Conservation (phyloP, 2,113 vertebrate genomes). For the Cromileptes altivelis region DNA sequence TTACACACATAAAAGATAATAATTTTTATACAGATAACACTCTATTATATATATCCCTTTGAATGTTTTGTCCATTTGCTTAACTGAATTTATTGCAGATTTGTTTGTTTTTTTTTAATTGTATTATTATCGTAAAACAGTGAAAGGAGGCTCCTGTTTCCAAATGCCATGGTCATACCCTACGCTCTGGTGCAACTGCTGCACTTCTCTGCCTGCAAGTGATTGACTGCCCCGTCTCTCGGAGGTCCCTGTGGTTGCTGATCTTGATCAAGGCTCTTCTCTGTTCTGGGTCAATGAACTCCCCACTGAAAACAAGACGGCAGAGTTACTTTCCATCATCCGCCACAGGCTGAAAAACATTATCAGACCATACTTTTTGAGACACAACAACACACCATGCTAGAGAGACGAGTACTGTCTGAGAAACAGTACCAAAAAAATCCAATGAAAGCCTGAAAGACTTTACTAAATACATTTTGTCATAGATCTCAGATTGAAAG, state of each 20-base stretch:
- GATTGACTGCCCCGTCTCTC: no score
- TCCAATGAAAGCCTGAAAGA: neutral
- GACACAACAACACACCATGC: neutral
- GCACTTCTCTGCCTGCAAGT: neutral
- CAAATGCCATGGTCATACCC: neutral
- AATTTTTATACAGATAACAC: neutral
- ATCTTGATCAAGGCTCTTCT: neutral
- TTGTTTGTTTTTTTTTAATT: neutral
- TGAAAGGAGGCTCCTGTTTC: neutral
- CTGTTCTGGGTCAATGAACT: neutral
- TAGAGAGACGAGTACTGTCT: neutral
- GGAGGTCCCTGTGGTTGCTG: neutral
- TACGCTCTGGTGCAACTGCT: neutral
- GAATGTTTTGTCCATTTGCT: neutral
- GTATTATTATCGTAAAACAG: neutral
- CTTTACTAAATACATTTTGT: no score
- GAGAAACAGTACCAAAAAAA: neutral
- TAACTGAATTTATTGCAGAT: neutral
- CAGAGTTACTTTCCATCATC: neutral
- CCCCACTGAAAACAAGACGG: constrained; percentile 3
- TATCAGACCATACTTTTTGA: neutral
- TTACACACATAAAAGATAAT: neutral
- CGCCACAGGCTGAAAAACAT: neutral
- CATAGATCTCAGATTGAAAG: no score
- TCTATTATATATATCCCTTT: no score